Percentiles rank a stretch among this genome's conserved stretches.
Evolutionary conservation across 2,113 vertebrate genomes (phyloP).

Genomic region (Toxotes chatareus): DNA sequence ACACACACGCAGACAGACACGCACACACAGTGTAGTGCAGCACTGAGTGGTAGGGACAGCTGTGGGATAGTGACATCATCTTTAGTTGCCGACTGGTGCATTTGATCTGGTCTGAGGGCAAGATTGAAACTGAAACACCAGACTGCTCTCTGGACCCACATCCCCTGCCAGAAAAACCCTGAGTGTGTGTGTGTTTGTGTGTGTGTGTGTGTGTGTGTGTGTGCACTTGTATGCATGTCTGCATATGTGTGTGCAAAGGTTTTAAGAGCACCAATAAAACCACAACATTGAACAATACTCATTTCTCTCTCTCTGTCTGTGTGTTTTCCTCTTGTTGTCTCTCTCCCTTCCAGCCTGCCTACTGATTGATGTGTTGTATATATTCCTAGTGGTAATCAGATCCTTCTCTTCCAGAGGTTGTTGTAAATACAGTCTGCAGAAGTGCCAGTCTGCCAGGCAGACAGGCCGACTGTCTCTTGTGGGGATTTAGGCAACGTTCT

Average conservation of each 20-base stretch:
- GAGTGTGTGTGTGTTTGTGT: slow-evolving; percentile 2
- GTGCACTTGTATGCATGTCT: not conserved
- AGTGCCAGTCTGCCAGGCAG: slow-evolving; percentile 71
- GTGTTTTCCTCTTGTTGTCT: slow-evolving; percentile 43
- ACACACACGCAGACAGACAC: slow-evolving; percentile 34
- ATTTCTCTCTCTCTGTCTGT: slow-evolving; percentile 30
- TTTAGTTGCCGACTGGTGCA: slow-evolving; percentile 58
- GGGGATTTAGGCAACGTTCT: slow-evolving; percentile 60
- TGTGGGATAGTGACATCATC: slow-evolving; percentile 81
- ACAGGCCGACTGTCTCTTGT: slow-evolving; percentile 72
- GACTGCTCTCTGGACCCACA: slow-evolving; percentile 64
- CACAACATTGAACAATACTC: slow-evolving; percentile 50
- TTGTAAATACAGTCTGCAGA: slow-evolving; percentile 72
- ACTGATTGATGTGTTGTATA: slow-evolving; percentile 80
- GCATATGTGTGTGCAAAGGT: slow-evolving; percentile 27
- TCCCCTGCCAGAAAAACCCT: slow-evolving; percentile 45
- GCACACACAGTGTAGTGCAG: slow-evolving; percentile 13
- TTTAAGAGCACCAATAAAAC: slow-evolving; percentile 66
- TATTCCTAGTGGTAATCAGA: slow-evolving; percentile 74
- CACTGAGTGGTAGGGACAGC: slow-evolving; percentile 77
- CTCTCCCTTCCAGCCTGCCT: slow-evolving; percentile 29
- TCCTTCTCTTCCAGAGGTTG: slow-evolving; percentile 72
- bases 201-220: slow-evolving; percentile 17
- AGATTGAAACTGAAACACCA: slow-evolving; percentile 75
- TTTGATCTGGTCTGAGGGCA: slow-evolving; percentile 72